Percentiles rank a stretch among this genome's conserved stretches.
These are phyloP conservation scores for Lampris megalopsis DNA, from an alignment of 2,113 vertebrate species.

Conservation along the genomic window DNA sequence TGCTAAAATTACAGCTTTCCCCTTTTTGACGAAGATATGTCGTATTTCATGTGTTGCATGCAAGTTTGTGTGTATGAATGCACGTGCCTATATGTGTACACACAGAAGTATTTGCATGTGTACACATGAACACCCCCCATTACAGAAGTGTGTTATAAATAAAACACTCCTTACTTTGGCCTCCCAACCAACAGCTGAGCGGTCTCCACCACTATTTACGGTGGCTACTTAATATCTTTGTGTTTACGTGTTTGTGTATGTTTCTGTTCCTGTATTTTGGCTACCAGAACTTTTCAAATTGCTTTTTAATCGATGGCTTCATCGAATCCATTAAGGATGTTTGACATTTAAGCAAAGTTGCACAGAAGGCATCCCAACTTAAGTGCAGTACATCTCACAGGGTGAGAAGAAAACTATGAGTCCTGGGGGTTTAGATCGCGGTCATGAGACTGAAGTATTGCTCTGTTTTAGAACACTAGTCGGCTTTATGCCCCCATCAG, in stretches of 20 bases:
- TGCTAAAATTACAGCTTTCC: too few relatives aligned
- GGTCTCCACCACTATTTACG: conserved; percentile 37
- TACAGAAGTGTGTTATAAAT: conserved; percentile 28
- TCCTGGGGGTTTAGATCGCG: not conserved
- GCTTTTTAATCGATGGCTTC: conserved; percentile 4
- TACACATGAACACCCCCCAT: not conserved
- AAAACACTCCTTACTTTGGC: not conserved
- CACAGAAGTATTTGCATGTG: not conserved
- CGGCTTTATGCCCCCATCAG: not conserved
- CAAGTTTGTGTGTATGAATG: not conserved
- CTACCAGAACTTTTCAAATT: not conserved
- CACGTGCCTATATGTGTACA: not conserved
- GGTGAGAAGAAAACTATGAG: too few relatives aligned
- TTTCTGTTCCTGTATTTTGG: not conserved
- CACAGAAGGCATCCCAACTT: not conserved
- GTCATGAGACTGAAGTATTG: not conserved
- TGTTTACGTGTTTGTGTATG: conserved; percentile 22
- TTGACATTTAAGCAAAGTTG: conserved; percentile 6
- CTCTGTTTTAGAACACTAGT: not conserved
- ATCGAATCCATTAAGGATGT: not conserved
- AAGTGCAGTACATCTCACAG: too few relatives aligned
- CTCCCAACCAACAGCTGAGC: conserved; percentile 17
- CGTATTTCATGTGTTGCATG: not conserved
- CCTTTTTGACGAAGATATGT: too few relatives aligned
- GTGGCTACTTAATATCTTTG: conserved; percentile 30